These are phyloP conservation scores for Willisornis vidua DNA, from an alignment of 2,113 vertebrate species.

Conservation along the genomic window DNA sequence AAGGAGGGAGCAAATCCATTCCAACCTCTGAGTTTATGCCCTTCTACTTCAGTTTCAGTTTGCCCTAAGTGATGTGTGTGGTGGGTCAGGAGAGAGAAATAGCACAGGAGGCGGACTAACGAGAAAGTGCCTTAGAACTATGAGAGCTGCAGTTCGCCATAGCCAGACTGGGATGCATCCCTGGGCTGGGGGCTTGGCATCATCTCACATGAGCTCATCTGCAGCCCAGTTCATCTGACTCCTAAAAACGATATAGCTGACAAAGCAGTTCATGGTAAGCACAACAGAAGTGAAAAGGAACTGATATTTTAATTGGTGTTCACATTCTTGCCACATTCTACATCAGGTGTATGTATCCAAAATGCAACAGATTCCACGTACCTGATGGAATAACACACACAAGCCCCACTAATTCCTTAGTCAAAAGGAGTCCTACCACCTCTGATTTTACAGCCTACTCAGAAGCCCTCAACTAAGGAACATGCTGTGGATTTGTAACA, in stretches of 20 bases:
- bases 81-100: background rate
- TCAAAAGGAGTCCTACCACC: background rate
- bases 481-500: background rate
- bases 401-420: background rate
- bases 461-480: background rate
- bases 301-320: background rate
- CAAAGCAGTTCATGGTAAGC: background rate
- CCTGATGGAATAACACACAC: background rate
- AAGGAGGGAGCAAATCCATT: background rate
- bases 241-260: background rate
- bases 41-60: background rate
- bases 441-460: background rate
- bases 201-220: background rate
- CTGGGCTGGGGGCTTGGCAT: background rate
- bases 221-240: background rate
- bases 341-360: background rate
- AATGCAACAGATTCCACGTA: fast-evolving
- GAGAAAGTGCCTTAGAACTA: background rate
- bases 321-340: background rate
- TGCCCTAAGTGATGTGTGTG: background rate
- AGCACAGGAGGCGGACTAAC: background rate
- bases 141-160: background rate
- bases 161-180: background rate
- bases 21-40: background rate
- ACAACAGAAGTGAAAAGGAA: background rate